Base-by-base conservation (phyloP, 2,797 vertebrate genomes). In the Parauchenoglanis ngamensis region DNA sequence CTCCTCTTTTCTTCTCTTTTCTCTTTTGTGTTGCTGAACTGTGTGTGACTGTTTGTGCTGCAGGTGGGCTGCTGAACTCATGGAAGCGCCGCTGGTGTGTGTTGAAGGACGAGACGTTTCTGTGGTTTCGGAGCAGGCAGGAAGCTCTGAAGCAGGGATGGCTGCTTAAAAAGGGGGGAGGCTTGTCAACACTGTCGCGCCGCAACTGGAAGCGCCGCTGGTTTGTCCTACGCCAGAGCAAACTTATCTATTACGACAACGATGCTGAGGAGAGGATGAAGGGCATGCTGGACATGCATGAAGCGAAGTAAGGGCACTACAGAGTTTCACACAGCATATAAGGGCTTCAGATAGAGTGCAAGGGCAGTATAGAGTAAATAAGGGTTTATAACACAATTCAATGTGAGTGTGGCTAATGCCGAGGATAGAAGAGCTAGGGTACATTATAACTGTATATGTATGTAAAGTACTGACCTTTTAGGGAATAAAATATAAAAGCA, bases 61-160 rank as follows among this genome's bases (percentile, higher is more conserved):
- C 92, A 99, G 98, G 98, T 46, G 98, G 98, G 2, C 91, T 99
- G 87, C 97, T 99, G 92, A 98, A 98, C 94, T 96, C 96, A 0
- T 99, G 98, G 98, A 98, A 97, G 92, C 96, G 97, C 35, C 97
- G 98, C 90, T 99, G 98, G 98, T 99, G 98, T 23, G 98, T 99
- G 63, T 94, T 99, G 84, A 99, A 98, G 92, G 98, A 99, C 63
- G 98, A 99, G 93, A 98, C 98, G 23, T 98, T 99, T 94, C 93
- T 99, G 93, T 99, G 98, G 98, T 99, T 99, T 92, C 96, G 98
- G 86, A 97, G 97, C 88, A 98, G 98, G 90, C 98, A 99, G 95
- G 98, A 99, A 91, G 98, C 98, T 2, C 96, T 99, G 91, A 99
- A 99, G 93, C 98, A 99, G 91, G 98, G 98, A 79, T 99, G 98